Base-by-base conservation (phyloP, 2,888 invertebrate species). In the Melinaea marsaeus region DNA sequence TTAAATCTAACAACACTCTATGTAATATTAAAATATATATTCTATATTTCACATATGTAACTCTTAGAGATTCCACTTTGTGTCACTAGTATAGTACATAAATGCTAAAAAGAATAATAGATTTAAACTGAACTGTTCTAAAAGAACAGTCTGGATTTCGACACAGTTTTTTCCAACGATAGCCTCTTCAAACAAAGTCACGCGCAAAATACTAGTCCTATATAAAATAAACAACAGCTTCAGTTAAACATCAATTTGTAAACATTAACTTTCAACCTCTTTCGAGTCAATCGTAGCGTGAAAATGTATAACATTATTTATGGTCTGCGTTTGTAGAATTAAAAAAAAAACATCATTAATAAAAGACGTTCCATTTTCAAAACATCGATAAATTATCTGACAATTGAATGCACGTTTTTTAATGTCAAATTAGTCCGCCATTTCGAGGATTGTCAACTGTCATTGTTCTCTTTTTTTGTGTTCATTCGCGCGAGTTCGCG, bases 391-490 rank as follows among this genome's bases (percentile, higher is more conserved):
- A 88, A 90, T 89, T 87, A 88, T 77, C 72, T 74, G 79, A 85
- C 87, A 88, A 88, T 87, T 84, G 83, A 83, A 84, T 84, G 84
- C 79, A 88, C 88, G 83, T 85, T 86, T 86, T 86, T 84, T 79
- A 85, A 86, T 85, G 87, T 88, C 89, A 88, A 87, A 89, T 90
- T 88, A 88, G 86, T 75, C 83, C 77, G 84, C 85, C 87, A 85
- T 88, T 80, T 81, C 75, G 78, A 75, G 78, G 76, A 84, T 82
- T 81, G 85, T 84, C 80, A 76, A 77, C 68, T 51, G 22, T 51
- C 69, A 72, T 83, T 81, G 79, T 81, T 76, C 74, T 70, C 75
- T 73, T 79, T 51, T 78, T 83, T 86, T 80, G 75, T 80, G 83
- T 85, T 51, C 51, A 84, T 84, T 86, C 85, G 79, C 78, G 88